A percentile compares a stretch with the other conserved stretches of the same genome.
phyloP scores from a whole-genome alignment of 2,888 invertebrate species.

The Caenorhabditis sp. region DNA sequence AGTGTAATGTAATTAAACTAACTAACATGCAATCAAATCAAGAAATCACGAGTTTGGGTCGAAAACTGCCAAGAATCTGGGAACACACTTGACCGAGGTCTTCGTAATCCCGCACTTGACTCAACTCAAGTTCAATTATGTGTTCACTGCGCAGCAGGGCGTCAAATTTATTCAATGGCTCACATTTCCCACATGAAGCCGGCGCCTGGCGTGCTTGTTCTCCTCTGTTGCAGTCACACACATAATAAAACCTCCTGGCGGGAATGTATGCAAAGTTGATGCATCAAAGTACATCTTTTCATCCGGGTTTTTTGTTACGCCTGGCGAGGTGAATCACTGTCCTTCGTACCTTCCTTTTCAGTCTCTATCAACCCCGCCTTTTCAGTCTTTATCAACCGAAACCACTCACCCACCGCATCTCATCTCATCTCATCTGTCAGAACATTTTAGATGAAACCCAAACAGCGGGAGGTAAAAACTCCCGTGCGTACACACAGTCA shows the following conservation, averaged over 20 bases:
- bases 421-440: not conserved
- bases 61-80: not conserved
- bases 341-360: not conserved
- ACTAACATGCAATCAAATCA: slow-evolving; percentile 1
- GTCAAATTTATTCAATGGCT: slow-evolving; percentile 42
- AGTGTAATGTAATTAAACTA: no score
- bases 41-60: slow-evolving; percentile 7
- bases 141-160: slow-evolving; percentile 12
- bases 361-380: not conserved
- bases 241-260: no score
- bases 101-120: slow-evolving; percentile 28
- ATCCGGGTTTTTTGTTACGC: not conserved
- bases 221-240: no score
- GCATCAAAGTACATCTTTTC: not conserved
- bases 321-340: not conserved
- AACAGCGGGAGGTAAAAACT: slow-evolving; percentile 51
- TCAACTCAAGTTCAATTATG: slow-evolving; percentile 38
- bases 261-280: no score
- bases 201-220: slow-evolving; percentile 1
- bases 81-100: not conserved
- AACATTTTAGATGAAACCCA: slow-evolving; percentile 28
- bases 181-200: slow-evolving; percentile 10
- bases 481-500: slow-evolving; percentile 26
- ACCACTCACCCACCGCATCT: not conserved
- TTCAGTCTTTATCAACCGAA: not conserved